Base-by-base conservation (phyloP, 2,888 invertebrate genomes). In the Pilophorus perplexus region DNA sequence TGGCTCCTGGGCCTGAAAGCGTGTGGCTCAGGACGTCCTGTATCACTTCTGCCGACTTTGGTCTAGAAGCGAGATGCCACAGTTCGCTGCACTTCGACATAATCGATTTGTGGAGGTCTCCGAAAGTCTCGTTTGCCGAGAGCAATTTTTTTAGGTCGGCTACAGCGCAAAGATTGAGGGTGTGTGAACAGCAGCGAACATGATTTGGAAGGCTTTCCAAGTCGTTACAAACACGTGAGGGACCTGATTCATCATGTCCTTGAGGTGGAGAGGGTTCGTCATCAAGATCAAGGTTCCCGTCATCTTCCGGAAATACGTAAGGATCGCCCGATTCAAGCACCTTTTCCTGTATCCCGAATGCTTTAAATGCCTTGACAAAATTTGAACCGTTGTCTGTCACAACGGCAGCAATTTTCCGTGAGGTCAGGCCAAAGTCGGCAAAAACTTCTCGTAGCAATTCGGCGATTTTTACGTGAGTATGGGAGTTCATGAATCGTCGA, bases 321-420 rank as follows among this genome's bases (percentile, higher is more conserved):
- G 55, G 55, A 38, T 57, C 57, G 1, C 46, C 62, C 44, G 16
- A 20, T 25, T 60, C 25, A 1, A 46, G 44, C 2, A 23, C 38
- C 25, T 5, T 18, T 42, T 16, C 37, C 18, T 66, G 66, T 23
- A 68, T 68, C 16, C 66, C 68, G 57, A 50, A 69, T 37, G 33
- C 40, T 27, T 66, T 28, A 23, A 68, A 66, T 8, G 64, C 64
- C 60, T 48, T 50, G 33, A 57, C 38, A 62, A 68, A 66, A 52
- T 68, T 64, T 27, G 20, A 60, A 8, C 20, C 42, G 22, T 67
- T 67, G 25, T 66, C 66, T 2, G 66, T 66, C 2, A 66, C 66
- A 3, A 38, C 40, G 12, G 66, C 66, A 33, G 37, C 48, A 38
- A 66, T 33, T 59, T 67, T 67, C 10, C 38, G 28, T 2, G 14